Conservation (phyloP, 2,113 vertebrate genomes). For the Tetrax tetrax region DNA sequence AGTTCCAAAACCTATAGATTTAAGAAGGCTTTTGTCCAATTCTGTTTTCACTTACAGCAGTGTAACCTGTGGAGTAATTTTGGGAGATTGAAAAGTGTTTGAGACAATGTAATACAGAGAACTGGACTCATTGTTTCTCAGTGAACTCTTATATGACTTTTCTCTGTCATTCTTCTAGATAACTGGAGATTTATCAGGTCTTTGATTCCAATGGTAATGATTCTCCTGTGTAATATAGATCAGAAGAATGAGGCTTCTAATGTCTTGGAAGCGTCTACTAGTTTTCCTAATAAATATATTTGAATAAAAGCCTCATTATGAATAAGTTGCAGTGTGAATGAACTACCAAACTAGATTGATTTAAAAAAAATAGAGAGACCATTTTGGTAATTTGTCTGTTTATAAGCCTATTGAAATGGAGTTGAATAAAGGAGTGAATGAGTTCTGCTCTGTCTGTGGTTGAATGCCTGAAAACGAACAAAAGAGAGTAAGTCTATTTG, state of each 20-base stretch:
- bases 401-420: slow-evolving; percentile 39
- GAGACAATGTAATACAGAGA: background rate
- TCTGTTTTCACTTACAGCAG: background rate
- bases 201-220: slow-evolving; percentile 13
- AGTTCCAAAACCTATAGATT: background rate
- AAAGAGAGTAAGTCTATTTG: background rate
- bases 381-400: slow-evolving; percentile 38
- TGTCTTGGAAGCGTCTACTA: background rate
- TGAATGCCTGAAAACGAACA: slow-evolving; percentile 29
- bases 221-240: background rate
- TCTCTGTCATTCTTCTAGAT: background rate
- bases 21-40: background rate
- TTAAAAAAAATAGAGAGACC: background rate
- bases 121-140: background rate
- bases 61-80: background rate
- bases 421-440: background rate
- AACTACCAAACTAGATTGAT: slow-evolving; percentile 17
- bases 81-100: background rate
- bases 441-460: background rate
- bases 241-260: slow-evolving; percentile 25
- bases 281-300: slow-evolving; percentile 47
- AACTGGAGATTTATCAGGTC: slow-evolving; percentile 22
- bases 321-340: background rate
- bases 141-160: background rate
- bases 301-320: slow-evolving; percentile 3